Base-by-base conservation (phyloP, 2,113 vertebrate species). In the Bagarius yarrelli region DNA sequence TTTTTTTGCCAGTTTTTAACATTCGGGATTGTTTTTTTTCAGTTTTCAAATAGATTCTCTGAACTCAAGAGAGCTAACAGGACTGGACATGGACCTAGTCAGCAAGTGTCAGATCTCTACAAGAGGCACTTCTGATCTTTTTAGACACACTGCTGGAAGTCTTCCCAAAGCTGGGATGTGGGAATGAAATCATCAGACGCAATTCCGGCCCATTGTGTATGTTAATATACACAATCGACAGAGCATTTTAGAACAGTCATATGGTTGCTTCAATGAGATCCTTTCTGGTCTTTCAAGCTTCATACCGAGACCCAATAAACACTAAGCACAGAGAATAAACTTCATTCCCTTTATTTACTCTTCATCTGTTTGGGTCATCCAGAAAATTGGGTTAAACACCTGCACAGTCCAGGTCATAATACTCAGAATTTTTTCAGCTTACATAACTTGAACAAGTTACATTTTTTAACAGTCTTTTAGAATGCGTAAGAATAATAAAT, bases 21-120 rank as follows among this genome's bases (percentile, higher is more conserved):
- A n/a, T n/a, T n/a, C n/a, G n/a, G n/a, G n/a, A n/a, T n/a, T n/a
- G n/a, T n/a, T n/a, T n/a, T n/a, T n/a, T n/a, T n/a, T n/a, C 80
- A 52, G 80, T 69, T 80, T 72, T 81, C 80, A 71, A 30, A 61
- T 75, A 56, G 78, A 21, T 77, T 76, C 47, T 27, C 47, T 75
- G 56, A 76, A 61, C 72, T 76, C 34, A 50, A 71, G 60, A 78
- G 63, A 76, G 34, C 27, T 78, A 78, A 79, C 70, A 61, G 72
- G 78, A 80, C 81, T 77, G 40, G 81, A 82, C 80, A 85, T 56
- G 67, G 64, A 66, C 56, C 64, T 80, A 83, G 77, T 85, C 84
- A 85, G 81, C 84, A 83, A 83, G 57, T 81, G 78, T 75, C 81
- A 79, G 61, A 81, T 64, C 78, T 77, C 34, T 69, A 66, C 23